Evolutionary conservation across 2,888 invertebrate species (phyloP), one percentile per base, ranked within the genome.

Genomic region (Neoscelio sp.): DNA sequence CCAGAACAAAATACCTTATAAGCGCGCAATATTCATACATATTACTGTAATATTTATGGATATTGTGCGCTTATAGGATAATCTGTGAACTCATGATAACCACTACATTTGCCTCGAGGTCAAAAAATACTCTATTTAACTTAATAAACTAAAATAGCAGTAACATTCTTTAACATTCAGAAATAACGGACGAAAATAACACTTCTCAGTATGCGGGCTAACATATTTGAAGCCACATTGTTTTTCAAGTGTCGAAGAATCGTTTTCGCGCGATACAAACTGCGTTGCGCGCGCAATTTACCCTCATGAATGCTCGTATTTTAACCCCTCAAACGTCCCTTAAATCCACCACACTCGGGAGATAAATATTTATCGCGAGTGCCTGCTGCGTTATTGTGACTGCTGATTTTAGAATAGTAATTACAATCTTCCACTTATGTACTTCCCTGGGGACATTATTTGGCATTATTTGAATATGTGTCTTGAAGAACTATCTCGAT

Each of bases 341-440:
- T 38, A 38, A 48, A 52, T 56, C 54, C 44, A 23, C 38, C 67
- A 74, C 83, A 78, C 83, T 82, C 56, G 46, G 58, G 78, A 85
- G 86, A 87, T 87, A 89, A 89, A 89, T 89, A 89, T 89, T 89
- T 89, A 86, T 88, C 87, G 84, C 71, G 82, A 81, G 71, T 83
- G 80, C 89, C 88, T 84, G 86, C 85, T 83, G 89, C 23, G 86
- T 82, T 74, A 87, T 89, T 88, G 87, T 88, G 58, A 58, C 44
- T 42, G 54, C 65, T 77, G 76, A 77, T 78, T 80, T 71, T 52
- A 58, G 44, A 58, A 58, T 68, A 64, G 76, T 60, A 62, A 67
- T 67, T 68, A 46, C 67, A 54, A 67, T 62, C 42, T 58, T 52
- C 67, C 62, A 42, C 52, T 52, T 42, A 18, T 12, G 13, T 35